A percentile compares a stretch with the other conserved stretches of the same genome.
Conservation (phyloP, 2,888 invertebrate genomes). For the Andrena dorsata region DNA sequence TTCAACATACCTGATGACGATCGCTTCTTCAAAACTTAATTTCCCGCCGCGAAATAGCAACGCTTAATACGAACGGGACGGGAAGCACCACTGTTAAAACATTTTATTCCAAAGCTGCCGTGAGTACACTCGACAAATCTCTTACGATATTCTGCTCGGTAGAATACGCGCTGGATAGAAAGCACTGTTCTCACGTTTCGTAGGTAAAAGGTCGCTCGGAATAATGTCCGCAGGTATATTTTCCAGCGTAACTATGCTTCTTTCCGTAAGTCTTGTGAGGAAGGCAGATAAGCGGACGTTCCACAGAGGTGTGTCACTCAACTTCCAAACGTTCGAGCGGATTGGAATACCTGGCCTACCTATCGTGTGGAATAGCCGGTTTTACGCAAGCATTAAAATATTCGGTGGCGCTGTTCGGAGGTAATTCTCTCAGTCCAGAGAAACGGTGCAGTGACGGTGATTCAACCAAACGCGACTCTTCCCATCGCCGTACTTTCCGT, state of each 20-base stretch:
- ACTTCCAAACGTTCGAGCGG: constrained; percentile 41
- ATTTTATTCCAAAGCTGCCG: constrained; percentile 40
- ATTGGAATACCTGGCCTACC: constrained; percentile 52
- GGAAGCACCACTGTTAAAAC: constrained; percentile 35
- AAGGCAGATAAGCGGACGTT: constrained; percentile 14
- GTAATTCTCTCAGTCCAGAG: constrained; percentile 20
- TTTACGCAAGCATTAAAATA: constrained; percentile 53
- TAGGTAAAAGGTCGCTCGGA: not conserved
- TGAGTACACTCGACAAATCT: constrained; percentile 18
- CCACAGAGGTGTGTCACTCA: constrained; percentile 54
- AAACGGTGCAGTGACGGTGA: not conserved
- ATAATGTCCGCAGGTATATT: constrained; percentile 18
- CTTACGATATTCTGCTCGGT: constrained; percentile 1
- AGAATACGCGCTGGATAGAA: constrained; percentile 1
- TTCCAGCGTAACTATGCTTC: not conserved
- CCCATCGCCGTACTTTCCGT: constrained; percentile 31
- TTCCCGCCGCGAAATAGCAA: constrained; percentile 51
- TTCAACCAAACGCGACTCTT: constrained; percentile 32
- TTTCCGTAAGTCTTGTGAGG: not conserved
- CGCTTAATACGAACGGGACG: constrained; percentile 13
- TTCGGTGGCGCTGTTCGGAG: constrained; percentile 38
- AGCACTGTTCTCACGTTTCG: constrained; percentile 43
- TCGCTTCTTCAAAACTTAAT: constrained; percentile 44
- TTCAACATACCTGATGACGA: constrained; percentile 54
- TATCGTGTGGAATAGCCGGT: constrained; percentile 56